These are phyloP conservation scores for Diachrysia chrysitis DNA, from an alignment of 2,888 invertebrate species.

Conservation along the genomic window DNA sequence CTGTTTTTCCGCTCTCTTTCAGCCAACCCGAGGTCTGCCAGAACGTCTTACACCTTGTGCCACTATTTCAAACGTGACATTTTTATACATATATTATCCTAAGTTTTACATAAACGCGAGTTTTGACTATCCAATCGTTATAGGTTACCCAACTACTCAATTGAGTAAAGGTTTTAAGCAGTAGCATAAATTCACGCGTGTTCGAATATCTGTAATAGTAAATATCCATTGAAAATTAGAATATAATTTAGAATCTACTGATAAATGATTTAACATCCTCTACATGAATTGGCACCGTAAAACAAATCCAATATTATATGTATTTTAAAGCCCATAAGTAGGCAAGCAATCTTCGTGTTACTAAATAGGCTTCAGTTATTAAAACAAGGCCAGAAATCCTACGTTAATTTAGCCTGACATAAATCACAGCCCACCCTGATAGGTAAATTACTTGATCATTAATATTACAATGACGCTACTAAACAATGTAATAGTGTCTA, in stretches of 20 bases:
- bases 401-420: slow-evolving; percentile 44
- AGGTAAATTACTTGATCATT: slow-evolving; percentile 45
- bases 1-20: slow-evolving; percentile 89
- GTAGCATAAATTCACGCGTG: too few relatives aligned
- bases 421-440: slow-evolving; percentile 52
- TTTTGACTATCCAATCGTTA: background rate
- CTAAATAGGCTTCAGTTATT: slow-evolving; percentile 33
- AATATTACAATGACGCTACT: slow-evolving; percentile 42
- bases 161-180: background rate
- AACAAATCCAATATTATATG: background rate
- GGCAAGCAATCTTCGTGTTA: slow-evolving; percentile 7
- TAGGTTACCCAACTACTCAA: background rate
- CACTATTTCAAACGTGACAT: slow-evolving; percentile 64
- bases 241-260: too few relatives aligned
- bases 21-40: slow-evolving; percentile 78
- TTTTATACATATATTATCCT: slow-evolving; percentile 49
- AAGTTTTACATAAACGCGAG: slow-evolving; percentile 6
- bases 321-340: too few relatives aligned
- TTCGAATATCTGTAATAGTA: too few relatives aligned
- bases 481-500: slow-evolving; percentile 39
- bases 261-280: background rate
- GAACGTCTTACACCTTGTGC: slow-evolving; percentile 66
- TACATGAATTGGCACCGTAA: too few relatives aligned
- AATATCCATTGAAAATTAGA: too few relatives aligned
- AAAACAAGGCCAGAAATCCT: slow-evolving; percentile 52